phyloP scores from a whole-genome alignment of 2,888 invertebrate species.

The Dioctria rufipes region DNA sequence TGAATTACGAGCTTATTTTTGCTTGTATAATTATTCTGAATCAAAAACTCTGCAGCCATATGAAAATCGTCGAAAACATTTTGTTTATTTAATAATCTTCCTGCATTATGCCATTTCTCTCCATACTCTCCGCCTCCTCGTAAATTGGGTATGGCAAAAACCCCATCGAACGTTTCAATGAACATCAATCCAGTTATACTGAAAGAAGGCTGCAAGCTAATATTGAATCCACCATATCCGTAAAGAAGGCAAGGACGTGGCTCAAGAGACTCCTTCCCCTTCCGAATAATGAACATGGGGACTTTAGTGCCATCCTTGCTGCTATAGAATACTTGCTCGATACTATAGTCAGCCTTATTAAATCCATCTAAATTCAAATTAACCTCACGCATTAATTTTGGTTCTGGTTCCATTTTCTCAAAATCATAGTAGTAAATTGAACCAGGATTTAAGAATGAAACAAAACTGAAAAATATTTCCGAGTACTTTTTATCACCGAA shows the following conservation, averaged over 20 bases:
- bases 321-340: slow-evolving; percentile 91
- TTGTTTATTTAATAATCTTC: slow-evolving; percentile 92
- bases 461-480: slow-evolving; percentile 95
- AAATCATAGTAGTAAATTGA: slow-evolving; percentile 90
- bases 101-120: slow-evolving; percentile 96
- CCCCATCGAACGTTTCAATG: slow-evolving; percentile 90
- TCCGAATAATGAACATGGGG: slow-evolving; percentile 95
- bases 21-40: slow-evolving; percentile 84
- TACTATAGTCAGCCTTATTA: slow-evolving; percentile 83
- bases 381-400: slow-evolving; percentile 86
- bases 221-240: slow-evolving; percentile 98
- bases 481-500: slow-evolving; percentile 88
- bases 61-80: slow-evolving; percentile 98
- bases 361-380: slow-evolving; percentile 85
- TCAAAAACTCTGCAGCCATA: slow-evolving; percentile 90
- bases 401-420: slow-evolving; percentile 75
- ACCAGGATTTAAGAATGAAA: slow-evolving; percentile 92
- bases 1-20: slow-evolving; percentile 85
- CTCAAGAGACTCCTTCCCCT: slow-evolving; percentile 74
- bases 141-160: slow-evolving; percentile 93
- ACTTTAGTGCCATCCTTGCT: slow-evolving; percentile 95
- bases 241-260: slow-evolving; percentile 86
- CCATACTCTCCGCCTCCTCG: slow-evolving; percentile 99
- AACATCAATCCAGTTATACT: slow-evolving; percentile 89
- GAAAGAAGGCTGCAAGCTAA: slow-evolving; percentile 91